phyloP scores from a whole-genome alignment of 2,888 invertebrate genomes.

The Hesperia comma region DNA sequence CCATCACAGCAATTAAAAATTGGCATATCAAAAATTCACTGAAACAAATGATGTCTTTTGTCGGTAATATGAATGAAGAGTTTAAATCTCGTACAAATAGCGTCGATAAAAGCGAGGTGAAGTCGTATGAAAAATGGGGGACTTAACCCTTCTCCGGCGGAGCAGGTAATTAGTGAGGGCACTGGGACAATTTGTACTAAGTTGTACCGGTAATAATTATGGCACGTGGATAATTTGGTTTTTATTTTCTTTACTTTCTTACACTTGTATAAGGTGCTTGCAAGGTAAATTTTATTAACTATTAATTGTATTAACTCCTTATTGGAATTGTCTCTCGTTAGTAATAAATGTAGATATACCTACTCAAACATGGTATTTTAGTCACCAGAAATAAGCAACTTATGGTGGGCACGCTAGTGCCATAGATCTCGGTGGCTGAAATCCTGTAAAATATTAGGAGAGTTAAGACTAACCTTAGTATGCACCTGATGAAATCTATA shows the following conservation, averaged over 20 bases:
- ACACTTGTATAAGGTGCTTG: too few species aligned
- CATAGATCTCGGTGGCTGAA: too few species aligned
- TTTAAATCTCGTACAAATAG: constrained; percentile 56
- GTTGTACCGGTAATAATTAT: constrained; percentile 45
- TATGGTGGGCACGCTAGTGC: too few species aligned
- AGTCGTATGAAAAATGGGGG: constrained; percentile 53
- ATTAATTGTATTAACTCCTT: too few species aligned
- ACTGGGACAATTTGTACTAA: constrained; percentile 51
- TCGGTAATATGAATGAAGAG: constrained; percentile 48
- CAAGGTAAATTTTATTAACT: too few species aligned
- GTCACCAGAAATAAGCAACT: too few species aligned
- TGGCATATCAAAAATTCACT: constrained; percentile 25
- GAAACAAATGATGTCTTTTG: constrained; percentile 30
- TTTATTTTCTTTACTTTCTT: constrained; percentile 31
- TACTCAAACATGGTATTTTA: too few species aligned
- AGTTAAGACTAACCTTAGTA: too few species aligned
- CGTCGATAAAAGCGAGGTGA: constrained; percentile 52
- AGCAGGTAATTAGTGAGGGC: constrained; percentile 54
- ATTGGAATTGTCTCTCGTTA: too few species aligned
- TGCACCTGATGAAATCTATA: too few species aligned
- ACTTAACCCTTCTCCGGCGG: constrained; percentile 61
- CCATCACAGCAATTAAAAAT: constrained; percentile 32
- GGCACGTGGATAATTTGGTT: constrained; percentile 38
- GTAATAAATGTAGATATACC: too few species aligned
- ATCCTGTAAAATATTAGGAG: too few species aligned